phyloP scores from a whole-genome alignment of 2,113 vertebrate genomes.

The Coptodon rendalli region DNA sequence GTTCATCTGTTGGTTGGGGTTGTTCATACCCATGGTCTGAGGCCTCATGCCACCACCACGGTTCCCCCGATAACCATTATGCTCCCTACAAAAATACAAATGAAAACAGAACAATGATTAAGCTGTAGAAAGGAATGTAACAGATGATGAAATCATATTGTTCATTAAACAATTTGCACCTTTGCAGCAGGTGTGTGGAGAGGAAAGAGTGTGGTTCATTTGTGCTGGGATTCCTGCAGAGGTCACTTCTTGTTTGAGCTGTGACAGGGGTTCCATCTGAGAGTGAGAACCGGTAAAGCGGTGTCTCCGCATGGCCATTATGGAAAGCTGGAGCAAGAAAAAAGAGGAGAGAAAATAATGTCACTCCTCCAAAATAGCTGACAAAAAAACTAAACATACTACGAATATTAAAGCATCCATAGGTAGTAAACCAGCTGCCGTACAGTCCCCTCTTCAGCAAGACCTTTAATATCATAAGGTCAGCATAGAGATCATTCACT shows the following conservation, averaged over 20 bases:
- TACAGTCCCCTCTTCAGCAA: neutral
- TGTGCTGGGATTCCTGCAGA: conserved; percentile 84
- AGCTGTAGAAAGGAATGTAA: neutral
- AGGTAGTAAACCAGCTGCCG: neutral
- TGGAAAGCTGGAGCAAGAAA: conserved; percentile 76
- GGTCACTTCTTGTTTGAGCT: conserved; percentile 90
- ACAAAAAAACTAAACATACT: neutral
- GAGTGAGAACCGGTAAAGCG: conserved; percentile 88
- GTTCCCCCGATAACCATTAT: conserved; percentile 84
- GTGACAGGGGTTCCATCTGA: conserved; percentile 93
- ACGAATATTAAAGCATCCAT: neutral
- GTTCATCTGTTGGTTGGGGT: conserved; percentile 76
- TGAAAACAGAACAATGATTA: neutral
- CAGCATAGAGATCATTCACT: neutral
- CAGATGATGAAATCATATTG: neutral
- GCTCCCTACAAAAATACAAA: conserved; percentile 74
- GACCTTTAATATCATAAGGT: neutral
- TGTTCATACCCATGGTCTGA: conserved; percentile 71
- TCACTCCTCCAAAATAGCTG: neutral
- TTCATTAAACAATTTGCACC: conserved; percentile 62
- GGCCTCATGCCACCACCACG: conserved; percentile 78
- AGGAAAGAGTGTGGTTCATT: conserved; percentile 88
- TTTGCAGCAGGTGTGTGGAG: conserved; percentile 92
- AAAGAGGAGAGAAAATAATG: neutral
- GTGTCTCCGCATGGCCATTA: conserved; percentile 89